Evolutionary conservation across 2,797 vertebrate species (phyloP), one percentile per base, ranked within the genome.

Genomic region (Macropus fuliginosus): DNA sequence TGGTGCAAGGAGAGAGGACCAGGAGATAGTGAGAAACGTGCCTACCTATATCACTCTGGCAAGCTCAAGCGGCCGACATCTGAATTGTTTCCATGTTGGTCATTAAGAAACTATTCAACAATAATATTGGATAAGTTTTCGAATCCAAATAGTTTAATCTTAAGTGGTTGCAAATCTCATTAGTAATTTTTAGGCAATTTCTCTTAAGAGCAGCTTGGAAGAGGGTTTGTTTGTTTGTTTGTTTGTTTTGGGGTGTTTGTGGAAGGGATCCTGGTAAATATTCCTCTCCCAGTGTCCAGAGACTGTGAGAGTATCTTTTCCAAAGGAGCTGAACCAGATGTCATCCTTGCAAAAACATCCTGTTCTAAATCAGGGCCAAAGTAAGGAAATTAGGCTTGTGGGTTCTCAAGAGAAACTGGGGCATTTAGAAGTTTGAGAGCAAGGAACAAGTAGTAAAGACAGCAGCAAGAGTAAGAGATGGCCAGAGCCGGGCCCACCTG

Each of bases 31-130:
- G 91, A 57, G 92, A 81, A 94, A 56, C 56, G 91, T 92, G 34
- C 92, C 34, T 95, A 31, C 91, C 56, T 92, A 16, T 93, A 94
- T 93, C 90, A 56, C 95, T 94, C 5, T 94, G 92, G 92, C 66
- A 54, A 94, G 62, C 56, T 97, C 24, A 93, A 4, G 50, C 40
- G 92, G 54, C 87, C 3, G n/a, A 11, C 90, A 74, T 94, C 56
- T 94, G 55, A 95, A 93, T 94, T 96, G 21, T 96, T 96, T 95
- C 92, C 90, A 95, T 50, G 24, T 94, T 97, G 55, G 81, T 56
- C 27, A 34, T 94, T 34, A 93, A 56, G 74, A 92, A 34, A 95
- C n/a, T 90, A 90, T 95, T 93, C 52, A 94, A 50, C 93, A 81
- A 55, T 87, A 92, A 95, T 94, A 91, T n/a, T 59, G 40, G 57